Evolutionary conservation across 2,888 invertebrate species (phyloP), one percentile per base, ranked within the genome.

Genomic region (Aleiodes alternator): DNA sequence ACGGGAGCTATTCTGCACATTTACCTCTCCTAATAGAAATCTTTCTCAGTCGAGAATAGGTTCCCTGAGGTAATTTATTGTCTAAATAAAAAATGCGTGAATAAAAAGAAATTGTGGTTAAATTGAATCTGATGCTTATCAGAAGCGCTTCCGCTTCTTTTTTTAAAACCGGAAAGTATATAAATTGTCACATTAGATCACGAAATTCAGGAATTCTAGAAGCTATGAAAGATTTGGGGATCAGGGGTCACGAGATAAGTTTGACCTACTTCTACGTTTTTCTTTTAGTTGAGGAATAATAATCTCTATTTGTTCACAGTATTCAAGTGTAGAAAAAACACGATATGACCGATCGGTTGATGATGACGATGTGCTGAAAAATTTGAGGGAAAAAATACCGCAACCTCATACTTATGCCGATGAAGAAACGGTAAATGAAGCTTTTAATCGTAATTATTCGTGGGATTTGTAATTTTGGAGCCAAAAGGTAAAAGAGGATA

Each of bases 191-290:
- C 69, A 61, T 64, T 50, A 14, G 51, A 72, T 14, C 59, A 76
- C 50, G n/a, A 7, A 61, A 66, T 57, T 23, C 23, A 66, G 55
- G 23, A 23, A 23, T 23, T 23, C 2, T 23, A 23, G 23, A 23
- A 66, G 43, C 55, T 16, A 48, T 51, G 72, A 79, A 76, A 84
- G 82, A 84, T 84, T 85, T 84, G 80, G 72, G 53, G 85, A 82
- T 85, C 85, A 85, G 78, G 86, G 85, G 84, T 87, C 85, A 81
- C 34, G 71, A 70, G 86, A 87, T 87, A 87, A 86, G 51, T 68
- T 66, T 70, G 68, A 73, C 73, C 48, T 61, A 72, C 48, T 59
- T 76, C 70, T 64, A 51, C 74, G 57, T 56, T 77, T 77, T 53
- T 48, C 61, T 43, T 16, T 57, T 73, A 66, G 43, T 57, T 11